Evolutionary conservation across 2,797 vertebrate genomes (phyloP), one percentile per base, ranked within the genome.

Genomic region (Cetoscarus ocellatus): DNA sequence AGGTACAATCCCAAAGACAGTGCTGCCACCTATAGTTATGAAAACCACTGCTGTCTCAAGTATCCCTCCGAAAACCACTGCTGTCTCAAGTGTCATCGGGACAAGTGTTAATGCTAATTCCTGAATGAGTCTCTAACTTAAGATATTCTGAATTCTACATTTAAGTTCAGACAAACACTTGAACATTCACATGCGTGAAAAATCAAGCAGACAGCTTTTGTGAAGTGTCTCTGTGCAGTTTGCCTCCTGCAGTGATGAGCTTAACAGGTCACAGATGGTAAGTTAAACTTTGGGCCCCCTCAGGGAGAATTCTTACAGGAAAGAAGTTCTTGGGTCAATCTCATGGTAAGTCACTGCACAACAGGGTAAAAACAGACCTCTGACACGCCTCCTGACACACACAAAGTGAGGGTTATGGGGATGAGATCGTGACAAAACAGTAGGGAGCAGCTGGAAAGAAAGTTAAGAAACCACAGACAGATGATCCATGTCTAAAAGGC

Each of bases 221-320:
- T 47, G 73, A 59, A 67, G 50, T 27, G 52, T 57, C 49, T 68
- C 75, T 18, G n/a, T 53, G 55, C 57, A 42, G 62, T 67, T 69
- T 62, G 67, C 70, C 78, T 83, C 75, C 82, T 62, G 82, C 67
- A 69, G 79, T 83, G 91, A 93, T 89, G 86, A 76, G 67, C 82
- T 89, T 93, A 91, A 91, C 91, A 92, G 90, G 83, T 88, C 86
- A 87, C 91, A 90, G 82, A 90, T 88, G 85, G 86, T 80, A 80
- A 81, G 68, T 86, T 86, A 61, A 84, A 84, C 65, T 69, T 75
- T 47, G 38, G 62, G 44, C 62, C 82, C 84, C 79, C 86, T 43
- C 44, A 70, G 84, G 84, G 73, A 88, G 62, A 67, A 59, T 79
- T 83, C 74, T 79, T 61, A 81, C 67, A 86, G 75, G 65, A 83